Conservation (phyloP, 2,888 invertebrate species). For the Petrolisthes manimaculis region DNA sequence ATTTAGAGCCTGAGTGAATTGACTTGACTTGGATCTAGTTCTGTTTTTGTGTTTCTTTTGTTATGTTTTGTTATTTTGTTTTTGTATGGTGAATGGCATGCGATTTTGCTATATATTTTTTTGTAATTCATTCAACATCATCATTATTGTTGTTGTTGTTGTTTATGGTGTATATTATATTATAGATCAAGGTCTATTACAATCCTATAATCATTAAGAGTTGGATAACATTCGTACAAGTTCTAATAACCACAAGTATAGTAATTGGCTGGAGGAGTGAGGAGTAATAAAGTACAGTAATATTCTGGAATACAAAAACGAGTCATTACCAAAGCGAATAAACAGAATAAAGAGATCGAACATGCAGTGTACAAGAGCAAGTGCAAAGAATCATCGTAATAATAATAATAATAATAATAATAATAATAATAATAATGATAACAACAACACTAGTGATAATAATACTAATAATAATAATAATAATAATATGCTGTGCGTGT, state of each 20-base stretch:
- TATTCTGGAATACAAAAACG: not conserved
- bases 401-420: not conserved
- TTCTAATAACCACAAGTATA: not conserved
- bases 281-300: not conserved
- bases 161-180: not conserved
- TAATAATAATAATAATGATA: constrained; percentile 27
- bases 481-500: constrained; percentile 20
- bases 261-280: not conserved
- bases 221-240: not conserved
- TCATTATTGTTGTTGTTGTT: not conserved
- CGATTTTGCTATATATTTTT: not conserved
- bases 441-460: constrained; percentile 27
- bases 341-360: not conserved
- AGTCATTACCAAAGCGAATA: constrained; percentile 10
- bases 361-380: not conserved
- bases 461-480: constrained; percentile 16
- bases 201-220: not conserved
- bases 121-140: not conserved
- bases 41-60: too few relatives aligned
- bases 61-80: too few relatives aligned
- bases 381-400: not conserved
- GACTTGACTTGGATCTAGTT: too few relatives aligned
- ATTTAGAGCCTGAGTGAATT: too few relatives aligned
- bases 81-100: not conserved
- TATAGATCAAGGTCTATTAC: not conserved